Evolutionary conservation across 2,113 vertebrate species (phyloP), one percentile per base, ranked within the genome.

Genomic region (Delphinus delphis): DNA sequence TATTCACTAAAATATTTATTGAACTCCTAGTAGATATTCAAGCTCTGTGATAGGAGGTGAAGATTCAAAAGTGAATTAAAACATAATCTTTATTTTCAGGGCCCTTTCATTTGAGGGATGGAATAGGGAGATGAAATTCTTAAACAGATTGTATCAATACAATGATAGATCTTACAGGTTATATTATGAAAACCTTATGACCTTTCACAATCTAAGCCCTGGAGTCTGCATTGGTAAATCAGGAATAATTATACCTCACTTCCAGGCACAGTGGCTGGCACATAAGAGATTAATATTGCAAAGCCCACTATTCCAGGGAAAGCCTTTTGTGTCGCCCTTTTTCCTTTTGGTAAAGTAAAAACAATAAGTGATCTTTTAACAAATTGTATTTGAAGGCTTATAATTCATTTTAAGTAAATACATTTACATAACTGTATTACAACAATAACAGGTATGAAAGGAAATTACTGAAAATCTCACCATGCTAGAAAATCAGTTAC

Each of bases 391-490:
- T 95, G 67, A 95, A 93, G 9, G 10, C 17, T 77, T 88, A 18
- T 11, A 36, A 89, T 88, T 92, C n/a, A 91, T 81, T 96, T 77
- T 55, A 81, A 53, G 23, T 50, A 60, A 70, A 36, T 74, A 63
- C 41, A 41, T 74, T 96, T 55, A 84, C 0, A 47, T 62, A 80
- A 67, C 14, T 82, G 80, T 47, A 60, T 67, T 71, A 86, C 36
- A 86, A 50, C 6, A 79, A 28, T 62, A 26, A 31, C 31, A 86
- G 70, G 14, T 77, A 55, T 84, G 28, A 90, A 92, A 88, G 53
- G 26, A 86, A 83, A 88, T 92, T 92, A 63, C 17, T 60, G 50
- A 38, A 79, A 95, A 93, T 80, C 36, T 93, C 68, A 92, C 23
- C 20, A 36, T 88, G 38, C 17, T 86, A 74, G 85, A 80, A 90